phyloP scores from a whole-genome alignment of 2,888 invertebrate genomes.

The Sinhomidia bicolor region DNA sequence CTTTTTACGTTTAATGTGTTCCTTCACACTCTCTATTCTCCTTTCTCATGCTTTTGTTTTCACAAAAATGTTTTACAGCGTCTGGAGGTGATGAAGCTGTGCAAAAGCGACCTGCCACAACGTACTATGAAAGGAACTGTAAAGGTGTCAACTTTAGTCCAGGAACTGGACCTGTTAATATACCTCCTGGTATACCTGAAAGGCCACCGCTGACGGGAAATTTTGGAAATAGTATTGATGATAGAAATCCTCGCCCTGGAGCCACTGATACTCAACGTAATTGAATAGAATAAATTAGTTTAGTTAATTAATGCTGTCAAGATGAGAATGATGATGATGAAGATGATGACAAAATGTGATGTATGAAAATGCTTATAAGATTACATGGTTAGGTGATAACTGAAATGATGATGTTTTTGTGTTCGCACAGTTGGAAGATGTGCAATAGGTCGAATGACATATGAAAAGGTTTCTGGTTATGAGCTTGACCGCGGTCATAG shows the following conservation, averaged over 20 bases:
- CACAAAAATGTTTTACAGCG: conserved; percentile 62
- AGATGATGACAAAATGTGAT: background rate
- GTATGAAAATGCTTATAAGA: conserved; percentile 7
- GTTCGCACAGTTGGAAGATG: conserved; percentile 80
- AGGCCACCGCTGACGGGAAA: conserved; percentile 71
- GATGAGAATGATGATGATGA: background rate
- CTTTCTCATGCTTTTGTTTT: background rate
- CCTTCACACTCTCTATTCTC: background rate
- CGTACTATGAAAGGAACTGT: conserved; percentile 81
- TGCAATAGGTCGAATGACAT: conserved; percentile 81
- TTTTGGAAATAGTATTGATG: conserved; percentile 78
- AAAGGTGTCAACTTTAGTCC: conserved; percentile 69
- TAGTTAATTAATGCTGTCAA: background rate
- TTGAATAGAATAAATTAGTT: background rate
- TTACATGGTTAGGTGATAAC: no score
- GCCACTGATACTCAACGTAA: conserved; percentile 80
- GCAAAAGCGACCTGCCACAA: conserved; percentile 81
- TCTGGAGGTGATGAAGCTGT: conserved; percentile 81
- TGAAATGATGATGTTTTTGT: conserved; percentile 1
- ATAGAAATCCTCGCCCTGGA: conserved; percentile 78
- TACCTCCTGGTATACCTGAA: conserved; percentile 76
- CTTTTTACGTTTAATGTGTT: background rate
- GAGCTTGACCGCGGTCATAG: conserved; percentile 81
- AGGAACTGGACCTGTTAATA: conserved; percentile 58
- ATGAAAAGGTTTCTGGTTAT: conserved; percentile 82